Conservation (phyloP, 1,140 invertebrate genomes). For the Heterodera schachtii region DNA sequence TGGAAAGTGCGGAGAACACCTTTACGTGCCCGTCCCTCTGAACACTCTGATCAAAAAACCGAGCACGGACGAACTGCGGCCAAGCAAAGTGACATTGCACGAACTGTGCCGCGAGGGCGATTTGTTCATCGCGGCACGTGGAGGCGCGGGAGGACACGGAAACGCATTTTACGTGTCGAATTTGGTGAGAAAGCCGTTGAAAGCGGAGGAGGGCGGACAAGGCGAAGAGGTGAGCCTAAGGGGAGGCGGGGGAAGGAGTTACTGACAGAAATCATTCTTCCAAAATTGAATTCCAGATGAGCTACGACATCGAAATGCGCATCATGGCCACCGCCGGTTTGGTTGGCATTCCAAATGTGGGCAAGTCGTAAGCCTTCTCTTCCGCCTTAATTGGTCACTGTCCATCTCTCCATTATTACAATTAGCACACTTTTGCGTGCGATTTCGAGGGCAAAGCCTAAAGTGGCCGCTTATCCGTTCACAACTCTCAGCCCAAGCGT, state of each 20-base stretch:
- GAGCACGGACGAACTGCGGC: constrained; percentile 36
- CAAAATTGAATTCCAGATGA: constrained; percentile 30
- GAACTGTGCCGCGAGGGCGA: constrained; percentile 75
- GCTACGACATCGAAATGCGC: constrained; percentile 77
- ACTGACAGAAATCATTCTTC: constrained; percentile 1
- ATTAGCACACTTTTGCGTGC: constrained; percentile 90
- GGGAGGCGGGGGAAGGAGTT: constrained; percentile 67
- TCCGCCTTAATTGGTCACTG: constrained; percentile 4
- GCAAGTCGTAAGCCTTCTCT: constrained; percentile 60
- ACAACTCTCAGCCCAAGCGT: constrained; percentile 90
- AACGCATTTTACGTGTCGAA: constrained; percentile 87
- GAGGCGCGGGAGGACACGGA: constrained; percentile 90
- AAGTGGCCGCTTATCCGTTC: constrained; percentile 92
- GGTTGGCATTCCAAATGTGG: constrained; percentile 67
- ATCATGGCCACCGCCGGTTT: constrained; percentile 92
- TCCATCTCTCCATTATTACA: constrained; percentile 51
- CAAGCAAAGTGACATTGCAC: constrained; percentile 70
- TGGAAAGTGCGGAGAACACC: constrained; percentile 76
- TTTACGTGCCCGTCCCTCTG: constrained; percentile 76
- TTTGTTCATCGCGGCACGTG: constrained; percentile 88
- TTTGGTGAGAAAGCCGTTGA: constrained; percentile 78
- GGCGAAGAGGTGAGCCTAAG: constrained; percentile 74
- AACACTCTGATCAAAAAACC: constrained; percentile 79
- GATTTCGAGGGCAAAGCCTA: constrained; percentile 85
- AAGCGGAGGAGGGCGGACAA: constrained; percentile 82